Evolutionary conservation across 2,797 vertebrate species (phyloP).

Genomic region (Micropoecilia bifurca): DNA sequence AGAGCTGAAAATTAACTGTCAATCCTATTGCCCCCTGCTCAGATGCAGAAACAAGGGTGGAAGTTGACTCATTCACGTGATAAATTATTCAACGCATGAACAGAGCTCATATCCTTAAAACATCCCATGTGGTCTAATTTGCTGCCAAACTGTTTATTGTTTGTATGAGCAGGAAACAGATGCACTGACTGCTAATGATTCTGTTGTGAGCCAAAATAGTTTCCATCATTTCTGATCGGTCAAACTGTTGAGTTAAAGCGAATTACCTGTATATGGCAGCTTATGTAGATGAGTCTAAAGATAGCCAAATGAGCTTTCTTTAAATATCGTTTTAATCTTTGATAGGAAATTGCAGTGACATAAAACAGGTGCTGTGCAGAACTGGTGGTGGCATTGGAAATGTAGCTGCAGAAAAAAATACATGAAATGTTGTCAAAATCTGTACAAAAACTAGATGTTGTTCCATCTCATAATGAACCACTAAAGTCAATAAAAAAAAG

Average conservation of each 20-base stretch:
- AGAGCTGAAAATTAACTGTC: conserved; percentile 13
- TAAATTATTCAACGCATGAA: conserved; percentile 60
- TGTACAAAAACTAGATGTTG: not conserved
- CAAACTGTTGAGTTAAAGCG: not conserved
- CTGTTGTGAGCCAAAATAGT: conserved; percentile 23
- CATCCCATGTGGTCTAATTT: conserved; percentile 60
- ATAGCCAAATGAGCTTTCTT: not conserved
- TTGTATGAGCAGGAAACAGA: conserved; percentile 28
- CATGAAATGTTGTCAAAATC: not conserved
- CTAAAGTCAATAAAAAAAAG: not conserved
- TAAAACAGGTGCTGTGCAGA: not conserved
- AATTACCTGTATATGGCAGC: not conserved
- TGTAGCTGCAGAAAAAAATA: not conserved
- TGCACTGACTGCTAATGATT: conserved; percentile 24
- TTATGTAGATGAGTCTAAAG: not conserved
- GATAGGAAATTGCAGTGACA: not conserved
- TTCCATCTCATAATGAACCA: not conserved
- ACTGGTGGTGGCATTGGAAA: not conserved
- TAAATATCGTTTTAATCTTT: not conserved
- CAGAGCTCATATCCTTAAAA: conserved; percentile 48
- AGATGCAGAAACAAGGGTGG: conserved; percentile 22
- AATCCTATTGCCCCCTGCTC: conserved; percentile 1
- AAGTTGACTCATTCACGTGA: conserved; percentile 39
- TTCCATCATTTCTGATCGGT: not conserved
- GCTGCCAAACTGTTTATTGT: conserved; percentile 59